Evolutionary conservation across 2,113 vertebrate genomes (phyloP).

Genomic region (Ramphastos sulfuratus): DNA sequence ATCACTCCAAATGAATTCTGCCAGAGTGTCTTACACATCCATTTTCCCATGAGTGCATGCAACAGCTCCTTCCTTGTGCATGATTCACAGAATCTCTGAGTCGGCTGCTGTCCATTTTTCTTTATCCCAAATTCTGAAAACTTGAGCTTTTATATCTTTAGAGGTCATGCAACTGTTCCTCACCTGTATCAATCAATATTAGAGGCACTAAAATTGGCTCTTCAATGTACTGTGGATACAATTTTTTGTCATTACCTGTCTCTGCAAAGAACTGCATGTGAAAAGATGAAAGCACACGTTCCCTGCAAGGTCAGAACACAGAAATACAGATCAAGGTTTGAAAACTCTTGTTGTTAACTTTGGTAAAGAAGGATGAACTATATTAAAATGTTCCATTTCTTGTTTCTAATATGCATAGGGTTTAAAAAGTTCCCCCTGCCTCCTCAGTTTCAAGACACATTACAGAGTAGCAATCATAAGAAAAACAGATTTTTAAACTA

Average conservation of each 20-base stretch:
- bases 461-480: background rate
- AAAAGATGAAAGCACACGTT: background rate
- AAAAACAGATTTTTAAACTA: background rate
- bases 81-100: background rate
- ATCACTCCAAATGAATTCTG: background rate
- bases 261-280: background rate
- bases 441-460: background rate
- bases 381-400: background rate
- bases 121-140: background rate
- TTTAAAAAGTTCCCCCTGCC: background rate
- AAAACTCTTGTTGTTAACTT: background rate
- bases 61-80: background rate
- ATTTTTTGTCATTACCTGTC: background rate
- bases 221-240: background rate
- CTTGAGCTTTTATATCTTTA: background rate
- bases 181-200: slow-evolving; percentile 3
- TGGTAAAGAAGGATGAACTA: background rate
- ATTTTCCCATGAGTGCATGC: background rate
- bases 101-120: background rate
- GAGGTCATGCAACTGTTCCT: background rate
- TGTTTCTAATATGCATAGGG: background rate
- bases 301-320: background rate
- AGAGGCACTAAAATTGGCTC: background rate
- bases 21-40: background rate
- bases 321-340: background rate